Base-by-base conservation (phyloP, 1,140 invertebrate species). In the Lutraria rhynchaena region DNA sequence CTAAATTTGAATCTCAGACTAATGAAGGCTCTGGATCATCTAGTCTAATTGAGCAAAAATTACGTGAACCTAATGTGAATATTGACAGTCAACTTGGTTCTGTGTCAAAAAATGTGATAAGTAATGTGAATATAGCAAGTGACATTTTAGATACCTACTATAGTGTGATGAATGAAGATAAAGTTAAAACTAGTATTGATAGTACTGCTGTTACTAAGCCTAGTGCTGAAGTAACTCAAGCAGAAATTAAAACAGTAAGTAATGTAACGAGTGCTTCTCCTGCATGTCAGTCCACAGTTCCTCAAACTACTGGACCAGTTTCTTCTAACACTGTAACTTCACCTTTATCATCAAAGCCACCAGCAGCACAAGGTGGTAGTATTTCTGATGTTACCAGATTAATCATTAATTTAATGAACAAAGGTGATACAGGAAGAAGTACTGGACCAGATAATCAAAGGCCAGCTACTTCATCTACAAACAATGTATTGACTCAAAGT, bases 81-180 rank as follows among this genome's bases (percentile, higher is more conserved):
- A 41, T 63, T 33, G 60, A 81, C 60, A 73, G n/a, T n/a, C 67
- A 33, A 33, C 24, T 81, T 37, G 67, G 41, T 22, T 41, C 51
- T 44, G 70, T 81, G 19, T 65, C 78, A 15, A 35, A 81, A 53
- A 73, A 60, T 63, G 53, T 81, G 55, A 63, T 81, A 55, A 60
- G 70, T n/a, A 65, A 63, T 49, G 78, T 81, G n/a, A 81, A 81
- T 55, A 81, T 81, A 29, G 58, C 78, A 3, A 81, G 69, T 65
- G 78, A 81, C 74, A 81, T 81, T 27, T 37, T 81, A n/a, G 70
- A 74, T 22, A 73, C 78, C 5, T 81, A 81, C 22, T 81, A 81
- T 31, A 81, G 78, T 74, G 78, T 73, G 9, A 51, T 81, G 19
- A 81, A 81, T 55, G 58, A 60, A 33, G 33, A 29, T 13, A 81